phyloP scores from a whole-genome alignment of 2,797 vertebrate species.

The Allobates femoralis region DNA sequence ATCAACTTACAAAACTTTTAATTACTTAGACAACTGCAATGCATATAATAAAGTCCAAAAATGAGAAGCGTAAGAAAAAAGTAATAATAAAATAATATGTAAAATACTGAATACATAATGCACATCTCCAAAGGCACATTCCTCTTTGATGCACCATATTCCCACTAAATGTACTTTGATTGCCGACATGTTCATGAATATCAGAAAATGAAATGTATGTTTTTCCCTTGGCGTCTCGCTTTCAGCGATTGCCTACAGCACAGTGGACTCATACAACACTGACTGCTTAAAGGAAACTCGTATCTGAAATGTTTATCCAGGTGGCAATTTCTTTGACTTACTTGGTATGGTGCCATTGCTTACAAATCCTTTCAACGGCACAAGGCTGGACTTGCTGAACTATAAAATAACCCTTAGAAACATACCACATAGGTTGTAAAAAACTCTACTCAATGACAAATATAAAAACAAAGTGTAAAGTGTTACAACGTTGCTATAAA shows the following conservation, averaged over 20 bases:
- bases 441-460: conserved; percentile 41
- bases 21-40: background rate
- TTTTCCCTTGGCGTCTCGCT: conserved; percentile 33
- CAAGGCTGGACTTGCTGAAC: conserved; percentile 42
- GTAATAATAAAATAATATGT: background rate
- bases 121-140: conserved; percentile 19
- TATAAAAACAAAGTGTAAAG: conserved; percentile 43
- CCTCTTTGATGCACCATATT: conserved; percentile 26
- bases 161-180: conserved; percentile 38
- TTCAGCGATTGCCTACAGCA: conserved; percentile 7
- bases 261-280: conserved; percentile 13
- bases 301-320: conserved; percentile 61
- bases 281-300: conserved; percentile 47
- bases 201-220: conserved; percentile 37
- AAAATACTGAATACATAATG: conserved; percentile 16
- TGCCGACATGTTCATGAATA: conserved; percentile 42
- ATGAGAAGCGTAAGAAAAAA: background rate
- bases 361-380: conserved; percentile 52
- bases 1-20: background rate
- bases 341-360: conserved; percentile 57
- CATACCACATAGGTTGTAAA: conserved; percentile 44
- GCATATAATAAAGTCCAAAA: conserved; percentile 2
- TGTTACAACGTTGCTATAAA: conserved; percentile 44
- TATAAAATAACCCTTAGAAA: conserved; percentile 52
- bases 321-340: conserved; percentile 34